These are phyloP conservation scores for Carollia perspicillata DNA, from an alignment of 2,113 vertebrate genomes.

Conservation along the genomic window DNA sequence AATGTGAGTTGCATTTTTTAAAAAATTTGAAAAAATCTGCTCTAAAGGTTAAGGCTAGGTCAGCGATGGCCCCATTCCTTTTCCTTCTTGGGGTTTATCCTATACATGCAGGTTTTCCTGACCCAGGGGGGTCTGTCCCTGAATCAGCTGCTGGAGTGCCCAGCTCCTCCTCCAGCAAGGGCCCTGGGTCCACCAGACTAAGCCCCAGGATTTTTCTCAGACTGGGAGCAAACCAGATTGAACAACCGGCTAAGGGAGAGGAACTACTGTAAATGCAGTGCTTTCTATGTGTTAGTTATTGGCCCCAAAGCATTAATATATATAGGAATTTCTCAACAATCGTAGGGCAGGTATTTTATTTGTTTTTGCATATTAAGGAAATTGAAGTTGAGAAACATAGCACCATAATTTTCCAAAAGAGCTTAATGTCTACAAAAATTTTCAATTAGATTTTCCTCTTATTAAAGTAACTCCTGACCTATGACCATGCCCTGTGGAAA, in stretches of 20 bases:
- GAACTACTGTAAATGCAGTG: not conserved
- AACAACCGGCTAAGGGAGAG: no score
- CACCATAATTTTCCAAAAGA: not conserved
- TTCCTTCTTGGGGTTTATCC: not conserved
- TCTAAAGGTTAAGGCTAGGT: not conserved
- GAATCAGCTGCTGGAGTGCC: not conserved
- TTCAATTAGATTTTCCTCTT: not conserved
- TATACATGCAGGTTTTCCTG: not conserved
- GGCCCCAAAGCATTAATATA: not conserved
- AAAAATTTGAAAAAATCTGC: not conserved
- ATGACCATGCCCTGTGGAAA: not conserved
- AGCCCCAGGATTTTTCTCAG: not conserved
- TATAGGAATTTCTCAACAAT: not conserved
- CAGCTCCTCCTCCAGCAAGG: not conserved
- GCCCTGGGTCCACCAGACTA: rapidly evolving
- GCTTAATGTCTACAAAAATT: not conserved
- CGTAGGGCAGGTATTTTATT: not conserved
- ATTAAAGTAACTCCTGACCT: not conserved
- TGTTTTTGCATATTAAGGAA: not conserved
- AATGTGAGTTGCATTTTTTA: not conserved
- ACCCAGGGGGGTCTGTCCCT: not conserved
- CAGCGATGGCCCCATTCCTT: not conserved
- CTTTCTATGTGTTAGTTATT: not conserved
- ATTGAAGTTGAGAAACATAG: not conserved
- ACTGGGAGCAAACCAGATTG: not conserved